Base-by-base conservation (phyloP, 1,140 invertebrate species). In the Xylocopa sonorina region DNA sequence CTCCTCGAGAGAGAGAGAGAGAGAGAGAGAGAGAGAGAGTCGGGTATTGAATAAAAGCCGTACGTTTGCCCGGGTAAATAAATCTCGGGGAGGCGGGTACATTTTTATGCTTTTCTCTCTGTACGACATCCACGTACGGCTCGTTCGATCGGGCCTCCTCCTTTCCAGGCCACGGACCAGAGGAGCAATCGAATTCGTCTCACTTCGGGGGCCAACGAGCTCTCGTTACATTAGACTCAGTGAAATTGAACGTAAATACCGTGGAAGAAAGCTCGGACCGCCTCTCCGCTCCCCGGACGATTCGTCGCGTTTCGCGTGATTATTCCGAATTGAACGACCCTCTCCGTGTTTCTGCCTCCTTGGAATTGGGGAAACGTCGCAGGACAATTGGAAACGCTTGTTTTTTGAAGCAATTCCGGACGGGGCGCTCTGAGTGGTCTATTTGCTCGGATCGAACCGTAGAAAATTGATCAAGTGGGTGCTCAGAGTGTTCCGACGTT, bases 211-310 rank as follows among this genome's bases (percentile, higher is more conserved):
- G 78, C 78, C 71, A 80, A 80, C 78, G 60, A 80, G 78, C 58
- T 53, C 77, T 79, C 75, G 75, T 73, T 79, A 79, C 69, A 79
- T 64, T 71, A 71, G 58, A 60, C 46, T 57, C 69, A 48, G 69
- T 64, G 69, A 79, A 79, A 79, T 79, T 79, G 68, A 79, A 79
- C 77, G 77, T 79, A 79, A 79, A 79, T 74, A 78, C 75, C 53
- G 38, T 46, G 51, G 27, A 64, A 24, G 27, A 24, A n/a, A 29
- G 43, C 1, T 9, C n/a, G 46, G 14, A 27, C 18, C 18, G 29
- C 29, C 32, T 29, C n/a, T 18, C n/a, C n/a, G 14, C 18, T 27
- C 24, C 38, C n/a, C n/a, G n/a, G 53, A 69, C 66, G 18, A 21
- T 38, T 41, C 43, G 51, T 58, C 74, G 64, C 50, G 38, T 32